A percentile compares a stretch with the other conserved stretches of the same genome.
phyloP scores from a whole-genome alignment of 2,797 vertebrate species.

The Oreochromis mossambicus region DNA sequence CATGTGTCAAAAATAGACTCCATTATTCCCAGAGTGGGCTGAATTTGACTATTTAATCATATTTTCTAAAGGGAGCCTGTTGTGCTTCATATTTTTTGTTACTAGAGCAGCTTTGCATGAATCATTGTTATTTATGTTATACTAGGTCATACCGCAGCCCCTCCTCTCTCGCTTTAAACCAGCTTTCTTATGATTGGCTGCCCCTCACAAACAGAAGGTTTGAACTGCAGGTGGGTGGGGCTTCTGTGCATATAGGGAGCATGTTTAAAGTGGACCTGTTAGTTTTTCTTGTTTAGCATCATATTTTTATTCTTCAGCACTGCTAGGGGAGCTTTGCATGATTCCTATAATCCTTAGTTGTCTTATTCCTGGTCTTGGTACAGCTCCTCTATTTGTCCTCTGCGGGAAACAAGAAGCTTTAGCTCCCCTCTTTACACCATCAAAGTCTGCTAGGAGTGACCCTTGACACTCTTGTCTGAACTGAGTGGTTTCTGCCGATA shows the following conservation, averaged over 20 bases:
- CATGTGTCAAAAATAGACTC: background rate
- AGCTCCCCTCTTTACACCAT: background rate
- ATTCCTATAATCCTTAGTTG: background rate
- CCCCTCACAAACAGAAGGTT: background rate
- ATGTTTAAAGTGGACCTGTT: background rate
- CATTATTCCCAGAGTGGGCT: background rate
- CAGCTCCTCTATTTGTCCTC: background rate
- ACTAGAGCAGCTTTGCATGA: background rate
- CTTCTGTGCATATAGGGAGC: background rate
- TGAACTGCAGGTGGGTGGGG: background rate
- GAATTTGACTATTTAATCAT: background rate
- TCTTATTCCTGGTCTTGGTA: background rate
- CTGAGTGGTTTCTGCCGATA: accelerated
- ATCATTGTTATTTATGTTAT: background rate
- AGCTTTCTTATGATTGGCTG: background rate
- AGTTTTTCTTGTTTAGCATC: background rate
- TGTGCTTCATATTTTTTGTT: background rate
- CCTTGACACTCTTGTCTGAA: background rate
- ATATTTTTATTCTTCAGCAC: background rate
- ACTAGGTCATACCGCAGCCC: background rate
- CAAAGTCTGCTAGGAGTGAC: background rate
- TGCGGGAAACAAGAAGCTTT: background rate
- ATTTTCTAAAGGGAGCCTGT: background rate
- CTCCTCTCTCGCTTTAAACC: background rate
- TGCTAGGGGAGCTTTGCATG: background rate